A percentile compares a stretch with the other conserved stretches of the same genome.
Conservation (phyloP, 2,797 vertebrate genomes). For the Rhinoraja longicauda region DNA sequence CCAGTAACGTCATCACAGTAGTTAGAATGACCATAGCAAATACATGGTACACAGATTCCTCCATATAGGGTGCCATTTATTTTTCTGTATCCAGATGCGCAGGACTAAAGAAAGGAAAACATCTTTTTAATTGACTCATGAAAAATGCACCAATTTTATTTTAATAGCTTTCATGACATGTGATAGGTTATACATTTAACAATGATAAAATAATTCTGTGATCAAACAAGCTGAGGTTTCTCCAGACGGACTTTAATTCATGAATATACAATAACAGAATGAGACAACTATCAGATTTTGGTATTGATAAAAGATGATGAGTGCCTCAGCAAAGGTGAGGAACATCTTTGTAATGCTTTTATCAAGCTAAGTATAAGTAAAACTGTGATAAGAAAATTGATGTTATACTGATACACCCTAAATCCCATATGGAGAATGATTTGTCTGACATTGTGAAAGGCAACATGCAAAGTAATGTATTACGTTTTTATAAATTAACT, state of each 20-base stretch:
- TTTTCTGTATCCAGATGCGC: conserved; percentile 68
- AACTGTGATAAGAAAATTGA: too few relatives aligned
- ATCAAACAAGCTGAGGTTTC: not conserved
- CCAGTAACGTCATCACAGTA: conserved; percentile 75
- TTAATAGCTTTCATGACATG: not conserved
- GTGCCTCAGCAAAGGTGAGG: not conserved
- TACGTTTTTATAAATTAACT: too few relatives aligned
- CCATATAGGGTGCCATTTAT: conserved; percentile 72
- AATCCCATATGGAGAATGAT: too few relatives aligned
- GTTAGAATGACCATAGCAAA: conserved; percentile 71
- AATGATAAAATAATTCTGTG: not conserved
- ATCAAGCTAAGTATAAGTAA: not conserved
- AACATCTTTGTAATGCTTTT: not conserved
- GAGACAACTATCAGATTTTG: not conserved
- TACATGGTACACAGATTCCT: conserved; percentile 77
- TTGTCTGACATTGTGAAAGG: too few relatives aligned
- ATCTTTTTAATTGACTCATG: not conserved
- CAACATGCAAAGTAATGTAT: too few relatives aligned
- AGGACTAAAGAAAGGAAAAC: conserved; percentile 61
- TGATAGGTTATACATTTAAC: not conserved
- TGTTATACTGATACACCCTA: too few relatives aligned
- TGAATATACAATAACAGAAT: not conserved
- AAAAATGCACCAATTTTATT: not conserved
- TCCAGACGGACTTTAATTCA: not conserved
- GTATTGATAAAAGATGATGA: not conserved